Conservation (phyloP, 2,797 vertebrate genomes). For the Chlorospingus flavigularis region DNA sequence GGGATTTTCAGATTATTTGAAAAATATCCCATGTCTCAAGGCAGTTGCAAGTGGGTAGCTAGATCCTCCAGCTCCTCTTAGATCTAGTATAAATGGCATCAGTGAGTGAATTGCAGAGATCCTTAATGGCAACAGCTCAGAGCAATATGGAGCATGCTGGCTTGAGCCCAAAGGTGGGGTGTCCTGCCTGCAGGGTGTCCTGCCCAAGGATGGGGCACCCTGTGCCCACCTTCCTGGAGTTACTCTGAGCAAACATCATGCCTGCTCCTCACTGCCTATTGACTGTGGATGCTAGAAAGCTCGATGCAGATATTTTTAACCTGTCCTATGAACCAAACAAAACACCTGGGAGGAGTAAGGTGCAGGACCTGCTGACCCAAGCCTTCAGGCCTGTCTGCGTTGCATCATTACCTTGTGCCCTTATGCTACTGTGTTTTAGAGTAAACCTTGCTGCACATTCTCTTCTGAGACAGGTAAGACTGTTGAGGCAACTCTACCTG, state of each 20-base stretch:
- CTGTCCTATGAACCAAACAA: not conserved
- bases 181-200: not conserved
- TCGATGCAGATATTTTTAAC: not conserved
- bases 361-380: not conserved
- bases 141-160: accelerated
- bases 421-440: not conserved
- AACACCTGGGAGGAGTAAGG: not conserved
- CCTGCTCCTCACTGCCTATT: not conserved
- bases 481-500: not conserved
- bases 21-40: not conserved
- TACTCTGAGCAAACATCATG: not conserved
- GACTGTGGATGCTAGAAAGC: not conserved
- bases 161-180: not conserved
- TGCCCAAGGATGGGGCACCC: not conserved
- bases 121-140: not conserved
- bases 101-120: not conserved
- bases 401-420: not conserved
- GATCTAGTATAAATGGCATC: not conserved
- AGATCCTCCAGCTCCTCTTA: not conserved
- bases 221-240: not conserved
- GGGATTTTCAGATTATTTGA: not conserved
- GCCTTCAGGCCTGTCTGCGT: not conserved
- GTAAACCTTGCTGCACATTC: not conserved
- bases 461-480: not conserved
- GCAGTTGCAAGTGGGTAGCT: not conserved